A percentile compares a stretch with the other conserved stretches of the same genome.
These are phyloP conservation scores for Nerophis ophidion DNA, from an alignment of 2,113 vertebrate species.

Conservation along the genomic window DNA sequence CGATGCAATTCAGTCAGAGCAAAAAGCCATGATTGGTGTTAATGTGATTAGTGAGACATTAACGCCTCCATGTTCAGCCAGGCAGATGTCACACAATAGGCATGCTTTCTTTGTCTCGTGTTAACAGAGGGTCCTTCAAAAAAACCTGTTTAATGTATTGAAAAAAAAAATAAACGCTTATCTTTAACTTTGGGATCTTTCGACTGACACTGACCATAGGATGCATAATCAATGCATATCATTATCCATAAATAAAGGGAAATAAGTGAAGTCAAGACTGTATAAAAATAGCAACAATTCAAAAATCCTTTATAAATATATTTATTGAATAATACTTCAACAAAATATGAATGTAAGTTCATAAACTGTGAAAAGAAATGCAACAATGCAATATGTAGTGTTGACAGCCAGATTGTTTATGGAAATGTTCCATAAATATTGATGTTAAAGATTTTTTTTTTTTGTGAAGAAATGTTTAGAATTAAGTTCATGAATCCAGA, in stretches of 20 bases:
- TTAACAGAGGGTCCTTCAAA: conserved; percentile 7
- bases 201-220: not conserved
- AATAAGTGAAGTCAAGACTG: too few species aligned
- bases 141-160: conserved; percentile 5
- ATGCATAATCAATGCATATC: not conserved
- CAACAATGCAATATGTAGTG: too few species aligned
- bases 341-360: too few species aligned
- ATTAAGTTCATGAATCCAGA: too few species aligned
- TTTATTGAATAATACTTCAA: too few species aligned
- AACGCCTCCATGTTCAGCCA: conserved; percentile 60
- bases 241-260: not conserved
- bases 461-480: too few species aligned
- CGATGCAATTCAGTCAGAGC: conserved; percentile 54
- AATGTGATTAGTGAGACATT: conserved; percentile 70
- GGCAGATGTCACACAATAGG: conserved; percentile 48
- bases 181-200: conserved; percentile 5
- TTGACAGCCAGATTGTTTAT: too few species aligned
- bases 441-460: too few species aligned
- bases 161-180: not conserved
- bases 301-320: too few species aligned
- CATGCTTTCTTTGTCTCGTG: conserved; percentile 27
- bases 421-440: too few species aligned
- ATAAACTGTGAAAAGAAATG: too few species aligned
- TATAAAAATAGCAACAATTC: too few species aligned
- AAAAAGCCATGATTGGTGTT: conserved; percentile 58